Percentiles rank a stretch among this genome's conserved stretches.
These are phyloP conservation scores for Lepidotrigona ventralis DNA, from an alignment of 1,140 invertebrate genomes.

Conservation along the genomic window DNA sequence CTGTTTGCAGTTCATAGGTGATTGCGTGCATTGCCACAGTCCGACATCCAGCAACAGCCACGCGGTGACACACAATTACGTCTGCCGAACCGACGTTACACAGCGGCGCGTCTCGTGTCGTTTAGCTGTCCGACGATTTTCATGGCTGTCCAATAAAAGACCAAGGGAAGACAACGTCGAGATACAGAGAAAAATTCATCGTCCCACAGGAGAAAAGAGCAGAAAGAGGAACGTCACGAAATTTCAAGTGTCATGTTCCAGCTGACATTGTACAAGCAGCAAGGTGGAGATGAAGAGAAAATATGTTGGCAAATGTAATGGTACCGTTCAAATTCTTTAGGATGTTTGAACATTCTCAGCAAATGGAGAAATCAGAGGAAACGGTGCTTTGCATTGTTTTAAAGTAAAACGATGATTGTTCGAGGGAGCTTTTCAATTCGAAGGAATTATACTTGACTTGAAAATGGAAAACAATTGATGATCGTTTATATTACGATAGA, in stretches of 20 bases:
- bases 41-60: not conserved
- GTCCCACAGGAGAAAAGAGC: not conserved
- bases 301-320: not conserved
- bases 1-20: not conserved
- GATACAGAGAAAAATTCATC: not conserved
- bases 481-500: too few relatives aligned
- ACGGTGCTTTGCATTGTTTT: not conserved
- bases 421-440: too few relatives aligned
- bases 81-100: not conserved
- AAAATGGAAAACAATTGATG: too few relatives aligned
- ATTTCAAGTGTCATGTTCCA: slow-evolving; percentile 6
- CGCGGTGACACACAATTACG: slow-evolving; percentile 11
- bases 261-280: not conserved
- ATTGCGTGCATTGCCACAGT: not conserved
- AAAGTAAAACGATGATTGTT: too few relatives aligned
- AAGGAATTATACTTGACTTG: too few relatives aligned
- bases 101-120: not conserved
- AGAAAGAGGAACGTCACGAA: not conserved
- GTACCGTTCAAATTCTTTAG: not conserved
- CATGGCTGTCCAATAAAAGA: slow-evolving; percentile 24
- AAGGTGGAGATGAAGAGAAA: not conserved
- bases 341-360: not conserved
- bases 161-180: not conserved
- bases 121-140: slow-evolving; percentile 18
- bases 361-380: not conserved